Evolutionary conservation across 1,140 invertebrate genomes (phyloP).

Genomic region (Phymastichus coffea): DNA sequence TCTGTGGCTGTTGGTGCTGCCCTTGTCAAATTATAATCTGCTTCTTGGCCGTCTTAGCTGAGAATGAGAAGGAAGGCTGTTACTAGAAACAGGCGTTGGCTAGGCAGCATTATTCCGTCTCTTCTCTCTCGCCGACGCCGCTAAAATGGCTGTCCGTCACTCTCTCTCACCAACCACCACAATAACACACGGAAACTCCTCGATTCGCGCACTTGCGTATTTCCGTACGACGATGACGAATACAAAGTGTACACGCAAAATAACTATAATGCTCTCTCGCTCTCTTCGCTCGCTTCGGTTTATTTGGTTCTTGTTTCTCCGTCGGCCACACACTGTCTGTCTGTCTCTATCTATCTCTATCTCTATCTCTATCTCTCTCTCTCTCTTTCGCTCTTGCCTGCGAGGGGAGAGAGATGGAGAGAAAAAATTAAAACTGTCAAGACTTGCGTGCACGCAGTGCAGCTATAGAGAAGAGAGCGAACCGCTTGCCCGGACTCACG

Average conservation of each 20-base stretch:
- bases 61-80: neutral
- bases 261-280: too few relatives aligned
- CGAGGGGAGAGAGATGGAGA: too few relatives aligned
- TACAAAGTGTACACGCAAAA: too few relatives aligned
- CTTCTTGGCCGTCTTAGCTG: neutral
- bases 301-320: too few relatives aligned
- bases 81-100: too few relatives aligned
- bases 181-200: neutral
- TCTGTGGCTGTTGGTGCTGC: constrained; percentile 32
- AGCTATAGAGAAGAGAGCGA: neutral
- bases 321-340: too few relatives aligned
- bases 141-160: constrained; percentile 50
- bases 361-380: too few relatives aligned
- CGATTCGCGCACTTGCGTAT: neutral
- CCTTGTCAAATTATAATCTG: constrained; percentile 13
- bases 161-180: constrained; percentile 12
- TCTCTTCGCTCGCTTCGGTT: constrained; percentile 11
- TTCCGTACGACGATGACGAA: neutral
- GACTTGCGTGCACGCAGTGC: constrained; percentile 26
- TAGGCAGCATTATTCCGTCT: neutral
- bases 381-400: neutral
- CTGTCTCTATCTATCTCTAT: too few relatives aligned
- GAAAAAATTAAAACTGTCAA: too few relatives aligned
- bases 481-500: constrained; percentile 53
- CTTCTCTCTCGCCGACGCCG: constrained; percentile 36